Conservation (phyloP, 2,113 vertebrate genomes). For the Capreolus pygargus region DNA sequence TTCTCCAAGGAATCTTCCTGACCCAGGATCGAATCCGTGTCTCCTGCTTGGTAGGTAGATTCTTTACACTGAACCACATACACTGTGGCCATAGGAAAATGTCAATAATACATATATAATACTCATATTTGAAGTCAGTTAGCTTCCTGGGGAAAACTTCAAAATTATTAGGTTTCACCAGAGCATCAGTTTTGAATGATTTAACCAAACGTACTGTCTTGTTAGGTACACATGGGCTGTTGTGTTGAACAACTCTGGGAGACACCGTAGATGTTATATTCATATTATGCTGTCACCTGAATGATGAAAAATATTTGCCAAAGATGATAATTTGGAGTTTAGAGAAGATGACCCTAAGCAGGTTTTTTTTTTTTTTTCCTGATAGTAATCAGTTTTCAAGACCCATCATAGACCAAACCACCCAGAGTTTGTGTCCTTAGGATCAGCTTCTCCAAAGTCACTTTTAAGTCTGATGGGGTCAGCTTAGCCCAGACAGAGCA, state of each 20-base stretch:
- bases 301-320: background rate
- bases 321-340: background rate
- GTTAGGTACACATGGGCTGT: background rate
- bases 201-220: background rate
- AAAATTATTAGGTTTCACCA: background rate
- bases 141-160: background rate
- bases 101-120: background rate
- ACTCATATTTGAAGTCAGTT: background rate
- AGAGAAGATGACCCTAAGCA: background rate
- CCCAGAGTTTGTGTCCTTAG: background rate
- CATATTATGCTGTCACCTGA: background rate
- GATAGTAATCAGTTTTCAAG: background rate
- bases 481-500: background rate
- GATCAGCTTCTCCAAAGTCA: background rate
- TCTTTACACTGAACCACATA: background rate
- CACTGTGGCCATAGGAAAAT: background rate
- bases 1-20: background rate
- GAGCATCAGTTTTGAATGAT: background rate
- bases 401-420: background rate
- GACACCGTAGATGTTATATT: background rate
- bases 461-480: background rate
- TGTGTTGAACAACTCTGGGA: background rate
- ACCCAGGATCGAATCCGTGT: fast-evolving
- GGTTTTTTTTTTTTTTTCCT: background rate
- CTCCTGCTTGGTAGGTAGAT: background rate